Evolutionary conservation across 2,888 invertebrate species (phyloP).

Genomic region (Chymomyza caudatula): DNA sequence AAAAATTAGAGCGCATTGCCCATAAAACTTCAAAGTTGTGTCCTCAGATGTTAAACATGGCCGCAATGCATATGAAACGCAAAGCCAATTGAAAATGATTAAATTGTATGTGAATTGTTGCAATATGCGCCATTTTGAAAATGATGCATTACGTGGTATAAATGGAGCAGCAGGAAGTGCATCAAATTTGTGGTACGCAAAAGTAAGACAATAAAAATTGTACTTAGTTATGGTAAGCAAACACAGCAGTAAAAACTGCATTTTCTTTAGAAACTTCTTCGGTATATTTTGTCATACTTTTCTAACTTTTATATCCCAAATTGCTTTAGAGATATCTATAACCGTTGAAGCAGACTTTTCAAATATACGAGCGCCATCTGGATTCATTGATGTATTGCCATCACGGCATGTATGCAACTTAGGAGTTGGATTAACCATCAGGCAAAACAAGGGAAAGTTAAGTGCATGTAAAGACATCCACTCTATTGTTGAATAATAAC

Average conservation of each 20-base stretch:
- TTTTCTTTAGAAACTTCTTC: background rate
- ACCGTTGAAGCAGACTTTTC: no score
- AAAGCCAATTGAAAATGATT: no score
- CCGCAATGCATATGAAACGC: background rate
- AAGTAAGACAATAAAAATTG: background rate
- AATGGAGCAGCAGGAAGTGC: background rate
- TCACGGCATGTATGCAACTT: no score
- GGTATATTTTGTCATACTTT: no score
- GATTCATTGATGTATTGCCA: no score
- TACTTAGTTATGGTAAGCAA: background rate
- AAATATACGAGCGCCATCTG: no score
- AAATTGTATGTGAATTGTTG: slow-evolving; percentile 45
- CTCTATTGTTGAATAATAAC: no score
- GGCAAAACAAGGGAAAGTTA: no score
- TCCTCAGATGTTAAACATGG: slow-evolving; percentile 26
- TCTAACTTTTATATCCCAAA: no score
- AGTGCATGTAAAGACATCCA: no score
- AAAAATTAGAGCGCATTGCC: slow-evolving; percentile 59
- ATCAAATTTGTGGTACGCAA: slow-evolving; percentile 2
- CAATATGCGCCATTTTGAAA: slow-evolving; percentile 56
- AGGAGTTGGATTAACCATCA: no score
- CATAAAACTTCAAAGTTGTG: slow-evolving; percentile 62
- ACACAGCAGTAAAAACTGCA: background rate
- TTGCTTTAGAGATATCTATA: no score
- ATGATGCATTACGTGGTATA: slow-evolving; percentile 1